Conservation (phyloP, 2,888 invertebrate species). For the Drosophila kokeensis region DNA sequence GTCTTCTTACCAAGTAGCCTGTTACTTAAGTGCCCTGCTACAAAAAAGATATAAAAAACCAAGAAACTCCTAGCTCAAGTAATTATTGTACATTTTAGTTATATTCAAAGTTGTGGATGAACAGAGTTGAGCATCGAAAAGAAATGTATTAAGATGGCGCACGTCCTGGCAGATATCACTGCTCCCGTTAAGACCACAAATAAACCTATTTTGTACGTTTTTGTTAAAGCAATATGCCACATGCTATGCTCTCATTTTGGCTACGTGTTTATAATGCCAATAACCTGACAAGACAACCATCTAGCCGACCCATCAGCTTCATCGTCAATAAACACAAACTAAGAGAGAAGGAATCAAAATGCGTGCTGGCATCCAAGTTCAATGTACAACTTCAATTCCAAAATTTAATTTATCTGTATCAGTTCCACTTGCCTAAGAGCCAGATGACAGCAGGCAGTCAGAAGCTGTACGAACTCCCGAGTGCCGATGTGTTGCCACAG, state of each 20-base stretch:
- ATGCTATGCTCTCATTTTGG: conserved; percentile 39
- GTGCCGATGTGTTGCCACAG: conserved; percentile 51
- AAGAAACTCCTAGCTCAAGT: neutral
- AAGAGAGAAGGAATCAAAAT: conserved; percentile 64
- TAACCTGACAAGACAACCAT: conserved; percentile 42
- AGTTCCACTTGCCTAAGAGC: conserved; percentile 58
- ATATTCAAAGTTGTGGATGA: neutral
- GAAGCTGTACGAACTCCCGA: neutral
- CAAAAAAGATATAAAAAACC: neutral
- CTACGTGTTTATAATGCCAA: conserved; percentile 77
- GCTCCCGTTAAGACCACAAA: conserved; percentile 63
- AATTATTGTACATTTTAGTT: neutral
- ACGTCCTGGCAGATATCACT: conserved; percentile 34
- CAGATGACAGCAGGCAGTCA: conserved; percentile 29
- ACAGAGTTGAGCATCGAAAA: neutral
- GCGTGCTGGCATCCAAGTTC: conserved; percentile 75
- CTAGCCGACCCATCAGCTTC: neutral
- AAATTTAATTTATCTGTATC: conserved; percentile 81
- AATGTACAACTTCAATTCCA: conserved; percentile 49
- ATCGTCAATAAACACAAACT: conserved; percentile 50
- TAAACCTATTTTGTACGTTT: conserved; percentile 71
- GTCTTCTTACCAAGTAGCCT: neutral
- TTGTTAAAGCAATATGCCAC: conserved; percentile 58
- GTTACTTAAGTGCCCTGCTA: neutral
- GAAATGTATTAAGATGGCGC: neutral